Percentiles rank a stretch among this genome's conserved stretches.
Conservation (phyloP, 2,888 invertebrate species). For the Caenorhabditis sulstoni region DNA sequence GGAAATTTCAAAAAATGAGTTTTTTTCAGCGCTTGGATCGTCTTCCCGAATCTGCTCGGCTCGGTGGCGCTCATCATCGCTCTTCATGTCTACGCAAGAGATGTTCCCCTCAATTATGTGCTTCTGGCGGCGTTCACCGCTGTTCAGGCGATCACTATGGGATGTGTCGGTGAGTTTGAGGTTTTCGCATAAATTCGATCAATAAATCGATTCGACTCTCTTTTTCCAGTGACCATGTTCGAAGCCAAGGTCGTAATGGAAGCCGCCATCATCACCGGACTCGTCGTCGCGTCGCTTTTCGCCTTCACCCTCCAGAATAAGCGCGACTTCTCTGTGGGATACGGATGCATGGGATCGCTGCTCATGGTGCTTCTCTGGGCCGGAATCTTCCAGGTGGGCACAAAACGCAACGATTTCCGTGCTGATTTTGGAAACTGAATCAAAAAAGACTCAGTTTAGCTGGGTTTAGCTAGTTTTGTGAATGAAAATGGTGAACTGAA, state of each 20-base stretch:
- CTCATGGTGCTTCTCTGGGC: constrained; percentile 85
- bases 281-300: constrained; percentile 85
- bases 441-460: no score
- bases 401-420: neutral
- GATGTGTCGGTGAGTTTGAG: constrained; percentile 84
- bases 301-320: constrained; percentile 91
- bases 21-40: constrained; percentile 81
- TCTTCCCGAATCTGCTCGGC: constrained; percentile 81
- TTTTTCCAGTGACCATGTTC: constrained; percentile 87
- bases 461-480: no score
- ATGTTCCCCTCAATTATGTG: constrained; percentile 89
- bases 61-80: constrained; percentile 86
- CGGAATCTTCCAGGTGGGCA: constrained; percentile 84
- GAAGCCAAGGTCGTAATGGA: constrained; percentile 87
- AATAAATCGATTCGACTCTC: no score
- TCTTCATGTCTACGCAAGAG: constrained; percentile 87
- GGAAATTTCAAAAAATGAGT: constrained; percentile 17
- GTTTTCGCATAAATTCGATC: no score
- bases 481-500: no score
- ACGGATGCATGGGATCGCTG: constrained; percentile 81
- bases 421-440: no score
- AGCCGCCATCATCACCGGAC: constrained; percentile 86
- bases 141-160: constrained; percentile 88
- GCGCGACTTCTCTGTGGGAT: constrained; percentile 89
- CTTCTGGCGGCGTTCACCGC: constrained; percentile 88